A percentile compares a stretch with the other conserved stretches of the same genome.
Conservation (phyloP, 2,797 vertebrate genomes). For the Cryptoblepharus egeriae region DNA sequence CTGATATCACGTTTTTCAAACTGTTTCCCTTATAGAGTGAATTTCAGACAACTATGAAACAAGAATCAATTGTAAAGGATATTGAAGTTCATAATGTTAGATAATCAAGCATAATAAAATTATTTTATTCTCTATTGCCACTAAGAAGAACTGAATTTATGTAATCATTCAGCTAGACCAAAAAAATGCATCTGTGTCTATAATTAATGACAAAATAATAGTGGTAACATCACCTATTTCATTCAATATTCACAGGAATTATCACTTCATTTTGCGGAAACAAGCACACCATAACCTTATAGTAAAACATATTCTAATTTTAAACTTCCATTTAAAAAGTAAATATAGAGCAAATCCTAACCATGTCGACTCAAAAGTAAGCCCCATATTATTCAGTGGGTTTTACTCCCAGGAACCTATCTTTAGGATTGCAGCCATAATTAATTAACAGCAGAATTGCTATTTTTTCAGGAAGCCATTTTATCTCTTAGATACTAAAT, state of each 20-base stretch:
- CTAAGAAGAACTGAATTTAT: constrained; percentile 44
- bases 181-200: constrained; percentile 32
- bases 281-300: constrained; percentile 33
- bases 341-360: too few relatives aligned
- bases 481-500: constrained; percentile 16
- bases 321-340: constrained; percentile 4
- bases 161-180: constrained; percentile 43
- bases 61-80: constrained; percentile 48
- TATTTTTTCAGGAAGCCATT: constrained; percentile 31
- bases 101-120: constrained; percentile 48
- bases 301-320: constrained; percentile 19
- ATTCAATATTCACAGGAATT: constrained; percentile 24
- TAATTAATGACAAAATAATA: constrained; percentile 50
- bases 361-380: too few relatives aligned
- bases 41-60: constrained; percentile 16
- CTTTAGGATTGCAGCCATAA: too few relatives aligned
- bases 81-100: constrained; percentile 43
- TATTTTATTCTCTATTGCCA: constrained; percentile 53
- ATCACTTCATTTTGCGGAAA: constrained; percentile 19
- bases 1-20: neutral
- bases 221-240: constrained; percentile 42
- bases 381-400: too few relatives aligned
- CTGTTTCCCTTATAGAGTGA: neutral
- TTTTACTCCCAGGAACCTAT: too few relatives aligned
- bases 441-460: constrained; percentile 2